Conservation (phyloP, 1,140 invertebrate genomes). For the Chelonus insularis region DNA sequence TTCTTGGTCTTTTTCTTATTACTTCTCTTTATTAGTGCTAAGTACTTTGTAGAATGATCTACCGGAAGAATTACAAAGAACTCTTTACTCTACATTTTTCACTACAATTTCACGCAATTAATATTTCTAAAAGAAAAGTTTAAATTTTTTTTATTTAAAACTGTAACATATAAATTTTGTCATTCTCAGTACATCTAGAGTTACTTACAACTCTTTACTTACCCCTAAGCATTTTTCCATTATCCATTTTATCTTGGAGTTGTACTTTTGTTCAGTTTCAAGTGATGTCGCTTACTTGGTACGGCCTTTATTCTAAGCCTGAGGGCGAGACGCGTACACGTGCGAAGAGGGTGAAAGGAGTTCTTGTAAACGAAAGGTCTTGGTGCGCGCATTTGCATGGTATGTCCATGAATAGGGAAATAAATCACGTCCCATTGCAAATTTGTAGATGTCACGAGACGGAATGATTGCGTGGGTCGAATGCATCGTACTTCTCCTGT, state of each 20-base stretch:
- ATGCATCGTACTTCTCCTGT: slow-evolving; percentile 7
- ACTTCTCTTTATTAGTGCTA: slow-evolving; percentile 29
- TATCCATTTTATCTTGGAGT: slow-evolving; percentile 20
- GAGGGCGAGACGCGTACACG: neutral
- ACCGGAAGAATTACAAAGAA: no score
- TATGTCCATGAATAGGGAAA: slow-evolving; percentile 31
- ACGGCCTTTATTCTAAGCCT: slow-evolving; percentile 15
- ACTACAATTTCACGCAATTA: no score
- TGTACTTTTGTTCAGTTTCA: slow-evolving; percentile 22
- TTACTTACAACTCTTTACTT: slow-evolving; percentile 8
- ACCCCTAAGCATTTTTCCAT: slow-evolving; percentile 16
- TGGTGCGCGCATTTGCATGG: slow-evolving; percentile 28
- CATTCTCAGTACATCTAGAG: no score
- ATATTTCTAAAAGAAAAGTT: no score
- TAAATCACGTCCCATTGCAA: slow-evolving; percentile 33
- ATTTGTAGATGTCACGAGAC: slow-evolving; percentile 34
- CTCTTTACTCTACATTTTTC: no score
- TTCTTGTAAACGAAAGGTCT: slow-evolving; percentile 25
- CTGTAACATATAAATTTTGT: no score
- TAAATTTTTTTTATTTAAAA: no score
- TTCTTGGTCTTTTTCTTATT: slow-evolving; percentile 21
- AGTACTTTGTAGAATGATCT: neutral
- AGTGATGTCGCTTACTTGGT: slow-evolving; percentile 14
- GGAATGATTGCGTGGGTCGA: slow-evolving; percentile 30
- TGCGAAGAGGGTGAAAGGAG: slow-evolving; percentile 24